Evolutionary conservation across 2,113 vertebrate species (phyloP), one percentile per base, ranked within the genome.

Genomic region (Eclectus roratus): DNA sequence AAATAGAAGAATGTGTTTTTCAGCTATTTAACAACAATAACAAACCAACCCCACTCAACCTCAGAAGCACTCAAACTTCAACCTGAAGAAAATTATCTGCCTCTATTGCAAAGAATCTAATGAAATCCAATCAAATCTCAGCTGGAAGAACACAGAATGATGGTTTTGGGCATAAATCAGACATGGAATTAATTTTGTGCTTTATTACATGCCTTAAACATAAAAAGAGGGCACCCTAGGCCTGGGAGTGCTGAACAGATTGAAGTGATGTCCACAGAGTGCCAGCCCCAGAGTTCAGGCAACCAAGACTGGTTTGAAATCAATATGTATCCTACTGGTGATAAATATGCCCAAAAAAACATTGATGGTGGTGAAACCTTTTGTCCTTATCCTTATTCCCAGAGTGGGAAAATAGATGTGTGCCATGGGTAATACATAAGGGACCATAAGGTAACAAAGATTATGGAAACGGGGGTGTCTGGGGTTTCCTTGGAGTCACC

Each of bases 151-250:
- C 83, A 76, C 58, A 39, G 88, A 93, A 83, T n/a, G 80, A 80
- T 95, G 90, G 93, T 85, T 96, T 80, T 96, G 92, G 94, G 95
- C 96, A 95, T 97, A 96, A 96, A 97, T 97, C 93, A 93, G 85
- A 68, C 77, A 56, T 52, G 65, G 94, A 95, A 96, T 97, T 96
- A 96, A 96, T 96, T 96, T 93, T 94, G 82, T 92, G 56, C 82
- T 96, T 96, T 96, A 94, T 96, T 94, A 79, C 77, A 50, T 79
- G 85, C 70, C 92, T 96, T 95, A 95, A 94, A 96, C 96, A 90
- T 77, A 88, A 91, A 95, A 95, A 96, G 93, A 93, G 81, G 82
- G 79, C 92, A 90, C 83, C 56, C 64, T 90, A 39, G 25, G 2
- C 92, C 61, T 35, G 88, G 90, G 92, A 94, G 76, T 92, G 85